Conservation (phyloP, 1,140 invertebrate species). For the Wasmannia auropunctata region DNA sequence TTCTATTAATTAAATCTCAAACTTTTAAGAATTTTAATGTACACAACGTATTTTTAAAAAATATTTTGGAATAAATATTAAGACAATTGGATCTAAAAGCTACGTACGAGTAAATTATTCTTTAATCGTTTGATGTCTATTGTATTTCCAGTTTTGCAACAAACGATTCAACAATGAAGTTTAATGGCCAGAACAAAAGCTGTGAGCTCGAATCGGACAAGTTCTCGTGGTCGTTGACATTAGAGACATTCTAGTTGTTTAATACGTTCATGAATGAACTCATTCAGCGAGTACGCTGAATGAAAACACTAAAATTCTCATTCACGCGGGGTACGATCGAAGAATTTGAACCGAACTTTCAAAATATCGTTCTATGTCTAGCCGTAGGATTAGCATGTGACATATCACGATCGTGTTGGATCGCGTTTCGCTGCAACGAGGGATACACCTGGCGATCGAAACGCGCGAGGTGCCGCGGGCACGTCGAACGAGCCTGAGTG, state of each 20-base stretch:
- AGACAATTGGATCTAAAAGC: background rate
- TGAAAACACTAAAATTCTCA: background rate
- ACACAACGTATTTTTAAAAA: background rate
- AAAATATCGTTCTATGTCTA: background rate
- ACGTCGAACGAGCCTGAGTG: conserved; percentile 32
- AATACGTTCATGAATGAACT: conserved; percentile 26
- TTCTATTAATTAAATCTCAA: background rate
- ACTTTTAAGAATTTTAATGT: background rate
- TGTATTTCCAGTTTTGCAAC: too few species aligned
- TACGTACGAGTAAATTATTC: background rate
- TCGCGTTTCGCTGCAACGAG: too few species aligned
- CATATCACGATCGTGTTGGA: background rate
- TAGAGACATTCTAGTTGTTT: background rate
- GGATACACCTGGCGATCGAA: background rate
- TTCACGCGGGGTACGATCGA: background rate
- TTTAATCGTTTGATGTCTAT: too few species aligned
- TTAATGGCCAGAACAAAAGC: background rate
- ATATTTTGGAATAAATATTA: background rate
- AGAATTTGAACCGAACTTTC: background rate
- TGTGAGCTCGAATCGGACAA: background rate
- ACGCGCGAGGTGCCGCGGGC: background rate
- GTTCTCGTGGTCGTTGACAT: too few species aligned
- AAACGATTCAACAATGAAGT: background rate
- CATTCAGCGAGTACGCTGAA: background rate
- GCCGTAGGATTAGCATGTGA: background rate